These are phyloP conservation scores for Acanthornis magna DNA, from an alignment of 2,797 vertebrate species.

Conservation along the genomic window DNA sequence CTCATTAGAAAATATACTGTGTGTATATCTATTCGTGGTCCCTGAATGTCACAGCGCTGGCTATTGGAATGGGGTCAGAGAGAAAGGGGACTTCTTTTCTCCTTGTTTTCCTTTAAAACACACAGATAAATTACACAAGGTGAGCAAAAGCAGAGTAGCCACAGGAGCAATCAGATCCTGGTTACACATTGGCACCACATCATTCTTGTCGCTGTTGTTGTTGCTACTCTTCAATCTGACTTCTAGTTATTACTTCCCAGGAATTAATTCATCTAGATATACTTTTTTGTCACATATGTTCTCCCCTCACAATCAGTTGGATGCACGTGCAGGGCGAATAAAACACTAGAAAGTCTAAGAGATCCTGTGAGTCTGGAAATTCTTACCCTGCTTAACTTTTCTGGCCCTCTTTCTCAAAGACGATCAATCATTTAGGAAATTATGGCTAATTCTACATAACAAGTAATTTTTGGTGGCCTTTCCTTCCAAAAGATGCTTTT, in stretches of 20 bases:
- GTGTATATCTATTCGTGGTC: neutral
- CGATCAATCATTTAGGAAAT: neutral
- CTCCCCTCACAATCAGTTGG: neutral
- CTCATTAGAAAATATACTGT: neutral
- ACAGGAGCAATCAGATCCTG: neutral
- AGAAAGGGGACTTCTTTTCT: neutral
- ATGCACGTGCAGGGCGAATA: neutral
- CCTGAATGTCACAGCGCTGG: constrained; percentile 14
- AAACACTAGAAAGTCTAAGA: neutral
- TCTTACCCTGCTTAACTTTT: neutral
- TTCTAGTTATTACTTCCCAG: constrained; percentile 11
- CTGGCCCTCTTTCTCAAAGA: neutral
- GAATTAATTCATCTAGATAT: neutral
- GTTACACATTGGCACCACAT: neutral
- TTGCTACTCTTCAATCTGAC: neutral
- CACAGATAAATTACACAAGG: neutral
- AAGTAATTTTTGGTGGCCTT: neutral
- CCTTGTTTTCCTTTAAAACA: neutral
- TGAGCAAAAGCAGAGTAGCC: neutral
- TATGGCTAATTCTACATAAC: neutral
- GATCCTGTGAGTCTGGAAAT: neutral
- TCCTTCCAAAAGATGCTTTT: neutral
- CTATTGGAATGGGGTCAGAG: neutral
- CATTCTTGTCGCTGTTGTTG: neutral
- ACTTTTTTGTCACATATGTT: neutral